Conservation (phyloP, 2,797 vertebrate species). For the Thalassophryne amazonica region DNA sequence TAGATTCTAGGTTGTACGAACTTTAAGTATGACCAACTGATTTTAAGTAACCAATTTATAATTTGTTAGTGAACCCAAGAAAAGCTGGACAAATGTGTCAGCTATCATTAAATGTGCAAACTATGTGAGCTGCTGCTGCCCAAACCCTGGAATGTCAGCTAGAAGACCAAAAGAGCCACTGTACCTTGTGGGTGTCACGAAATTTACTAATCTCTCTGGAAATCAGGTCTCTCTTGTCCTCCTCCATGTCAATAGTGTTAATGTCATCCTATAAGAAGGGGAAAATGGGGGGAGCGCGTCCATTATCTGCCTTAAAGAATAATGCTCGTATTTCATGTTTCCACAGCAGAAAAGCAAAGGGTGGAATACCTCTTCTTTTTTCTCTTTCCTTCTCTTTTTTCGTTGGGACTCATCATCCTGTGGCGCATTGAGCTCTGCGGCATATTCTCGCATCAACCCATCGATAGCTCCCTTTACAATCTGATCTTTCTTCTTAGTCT, state of each 20-base stretch:
- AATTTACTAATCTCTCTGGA: slow-evolving; percentile 99
- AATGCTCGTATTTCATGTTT: background rate
- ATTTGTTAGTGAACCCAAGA: slow-evolving; percentile 41
- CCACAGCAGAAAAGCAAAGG: background rate
- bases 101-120: slow-evolving; percentile 49
- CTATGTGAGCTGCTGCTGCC: slow-evolving; percentile 74
- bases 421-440: slow-evolving; percentile 93
- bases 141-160: slow-evolving; percentile 74
- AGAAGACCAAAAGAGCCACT: slow-evolving; percentile 72
- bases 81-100: slow-evolving; percentile 38
- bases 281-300: background rate
- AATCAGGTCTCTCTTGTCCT: slow-evolving; percentile 99
- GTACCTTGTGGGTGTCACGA: slow-evolving; percentile 99
- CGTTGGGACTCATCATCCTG: slow-evolving; percentile 93
- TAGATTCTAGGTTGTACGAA: slow-evolving; percentile 17
- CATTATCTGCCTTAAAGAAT: background rate
- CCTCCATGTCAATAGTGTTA: slow-evolving; percentile 99
- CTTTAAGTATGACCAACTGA: slow-evolving; percentile 46
- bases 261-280: slow-evolving; percentile 89
- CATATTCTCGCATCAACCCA: slow-evolving; percentile 94
- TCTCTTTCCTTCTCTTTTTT: slow-evolving; percentile 96
- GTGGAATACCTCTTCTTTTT: slow-evolving; percentile 92
- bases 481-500: slow-evolving; percentile 94
- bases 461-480: slow-evolving; percentile 95
- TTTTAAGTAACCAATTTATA: slow-evolving; percentile 32